phyloP scores from a whole-genome alignment of 2,113 vertebrate species.

The Bubo scandiacus region DNA sequence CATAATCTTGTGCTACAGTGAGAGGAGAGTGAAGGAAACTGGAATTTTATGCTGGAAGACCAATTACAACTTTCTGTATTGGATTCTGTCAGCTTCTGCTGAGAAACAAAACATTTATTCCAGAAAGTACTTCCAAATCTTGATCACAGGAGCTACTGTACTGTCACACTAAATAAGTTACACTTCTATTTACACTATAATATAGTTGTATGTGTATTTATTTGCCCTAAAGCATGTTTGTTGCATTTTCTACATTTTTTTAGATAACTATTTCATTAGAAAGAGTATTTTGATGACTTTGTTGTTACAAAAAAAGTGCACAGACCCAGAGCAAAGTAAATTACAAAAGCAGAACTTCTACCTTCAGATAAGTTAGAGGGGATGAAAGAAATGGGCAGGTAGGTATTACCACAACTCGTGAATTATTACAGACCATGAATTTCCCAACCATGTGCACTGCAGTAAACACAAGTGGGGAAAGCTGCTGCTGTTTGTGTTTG shows the following conservation, averaged over 20 bases:
- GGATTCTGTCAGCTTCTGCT: not conserved
- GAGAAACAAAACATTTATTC: not conserved
- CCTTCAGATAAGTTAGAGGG: not conserved
- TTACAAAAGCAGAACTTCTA: not conserved
- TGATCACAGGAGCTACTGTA: not conserved
- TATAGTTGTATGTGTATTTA: not conserved
- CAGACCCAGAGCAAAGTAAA: not conserved
- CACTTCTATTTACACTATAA: not conserved
- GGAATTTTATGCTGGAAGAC: not conserved
- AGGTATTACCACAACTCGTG: not conserved
- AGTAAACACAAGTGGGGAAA: not conserved
- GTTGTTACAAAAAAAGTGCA: not conserved
- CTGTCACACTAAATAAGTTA: not conserved
- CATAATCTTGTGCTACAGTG: not conserved
- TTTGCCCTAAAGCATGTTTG: not conserved
- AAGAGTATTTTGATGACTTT: not conserved
- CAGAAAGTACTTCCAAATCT: not conserved
- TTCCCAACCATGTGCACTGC: not conserved
- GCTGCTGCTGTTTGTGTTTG: not conserved
- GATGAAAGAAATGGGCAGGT: not conserved
- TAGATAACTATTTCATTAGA: not conserved
- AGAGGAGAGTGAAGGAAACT: not conserved
- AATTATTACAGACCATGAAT: not conserved
- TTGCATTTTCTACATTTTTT: not conserved
- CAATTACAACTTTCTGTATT: not conserved